Conservation (phyloP, 2,888 invertebrate genomes). For the Erebia epiphron region DNA sequence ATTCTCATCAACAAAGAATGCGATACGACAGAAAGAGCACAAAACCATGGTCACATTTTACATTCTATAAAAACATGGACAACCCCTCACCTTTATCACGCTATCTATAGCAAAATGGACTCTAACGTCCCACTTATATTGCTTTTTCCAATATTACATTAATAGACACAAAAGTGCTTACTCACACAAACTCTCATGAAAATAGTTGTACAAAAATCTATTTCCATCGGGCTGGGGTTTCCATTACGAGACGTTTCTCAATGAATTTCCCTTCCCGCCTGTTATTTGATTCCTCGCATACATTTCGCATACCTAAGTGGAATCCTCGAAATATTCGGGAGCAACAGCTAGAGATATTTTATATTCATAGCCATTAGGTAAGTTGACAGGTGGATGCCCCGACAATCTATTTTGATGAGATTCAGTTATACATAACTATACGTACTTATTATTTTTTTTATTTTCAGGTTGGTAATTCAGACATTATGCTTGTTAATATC, state of each 20-base stretch:
- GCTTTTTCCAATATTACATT: constrained; percentile 17
- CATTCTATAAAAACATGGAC: neutral
- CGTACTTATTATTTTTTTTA: neutral
- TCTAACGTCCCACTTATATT: neutral
- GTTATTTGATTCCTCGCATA: constrained; percentile 50
- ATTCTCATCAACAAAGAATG: too few relatives aligned
- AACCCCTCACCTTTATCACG: neutral
- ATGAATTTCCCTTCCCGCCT: constrained; percentile 47
- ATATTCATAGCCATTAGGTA: constrained; percentile 23
- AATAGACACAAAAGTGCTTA: constrained; percentile 25
- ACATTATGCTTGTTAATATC: neutral
- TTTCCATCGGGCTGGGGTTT: constrained; percentile 43
- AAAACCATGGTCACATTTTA: too few relatives aligned
- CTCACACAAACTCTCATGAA: constrained; percentile 25
- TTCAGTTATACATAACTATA: neutral
- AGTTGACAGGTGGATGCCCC: constrained; percentile 4
- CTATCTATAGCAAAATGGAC: neutral
- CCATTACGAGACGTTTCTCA: constrained; percentile 46
- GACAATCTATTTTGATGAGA: neutral
- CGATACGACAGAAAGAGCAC: too few relatives aligned
- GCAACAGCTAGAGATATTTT: constrained; percentile 24
- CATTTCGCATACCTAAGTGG: constrained; percentile 41
- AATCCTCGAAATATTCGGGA: constrained; percentile 27
- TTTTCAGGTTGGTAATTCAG: neutral
- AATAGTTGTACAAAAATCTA: constrained; percentile 42